A percentile compares a stretch with the other conserved stretches of the same genome.
Evolutionary conservation across 2,113 vertebrate species (phyloP).

Genomic region (Eidolon helvum): DNA sequence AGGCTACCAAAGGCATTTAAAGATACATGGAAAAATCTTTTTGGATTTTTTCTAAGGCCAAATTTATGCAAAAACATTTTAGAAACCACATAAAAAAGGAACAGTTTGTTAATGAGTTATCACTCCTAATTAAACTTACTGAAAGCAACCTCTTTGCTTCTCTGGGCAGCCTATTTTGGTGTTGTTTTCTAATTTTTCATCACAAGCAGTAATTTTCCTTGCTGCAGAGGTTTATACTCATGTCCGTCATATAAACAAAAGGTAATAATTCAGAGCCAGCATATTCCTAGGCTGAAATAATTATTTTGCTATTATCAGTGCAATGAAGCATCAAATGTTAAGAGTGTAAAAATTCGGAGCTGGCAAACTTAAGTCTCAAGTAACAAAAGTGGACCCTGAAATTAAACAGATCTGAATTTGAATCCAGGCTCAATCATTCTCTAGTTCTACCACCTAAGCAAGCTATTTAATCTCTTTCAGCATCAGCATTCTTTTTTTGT

Average conservation of each 20-base stretch:
- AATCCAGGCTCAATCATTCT: neutral
- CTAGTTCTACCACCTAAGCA: neutral
- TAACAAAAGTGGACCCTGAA: neutral
- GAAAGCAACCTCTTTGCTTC: neutral
- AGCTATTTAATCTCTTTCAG: neutral
- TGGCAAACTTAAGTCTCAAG: neutral
- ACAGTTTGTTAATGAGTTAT: constrained; percentile 1
- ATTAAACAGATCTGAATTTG: neutral
- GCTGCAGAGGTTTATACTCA: neutral
- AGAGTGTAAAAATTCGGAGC: neutral
- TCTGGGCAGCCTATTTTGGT: neutral
- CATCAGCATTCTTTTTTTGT: neutral
- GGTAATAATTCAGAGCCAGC: neutral
- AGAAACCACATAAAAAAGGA: constrained; percentile 22
- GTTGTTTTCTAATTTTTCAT: neutral
- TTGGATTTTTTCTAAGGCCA: neutral
- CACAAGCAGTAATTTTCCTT: constrained; percentile 16
- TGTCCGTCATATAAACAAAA: neutral
- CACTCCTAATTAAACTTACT: constrained; percentile 30
- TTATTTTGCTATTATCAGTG: neutral
- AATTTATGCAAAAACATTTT: constrained; percentile 26
- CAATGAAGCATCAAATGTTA: neutral
- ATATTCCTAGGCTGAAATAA: neutral
- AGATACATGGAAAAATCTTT: neutral
- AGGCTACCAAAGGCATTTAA: constrained; percentile 1